phyloP scores from a whole-genome alignment of 2,888 invertebrate genomes.

The Galerucella nymphaeae region DNA sequence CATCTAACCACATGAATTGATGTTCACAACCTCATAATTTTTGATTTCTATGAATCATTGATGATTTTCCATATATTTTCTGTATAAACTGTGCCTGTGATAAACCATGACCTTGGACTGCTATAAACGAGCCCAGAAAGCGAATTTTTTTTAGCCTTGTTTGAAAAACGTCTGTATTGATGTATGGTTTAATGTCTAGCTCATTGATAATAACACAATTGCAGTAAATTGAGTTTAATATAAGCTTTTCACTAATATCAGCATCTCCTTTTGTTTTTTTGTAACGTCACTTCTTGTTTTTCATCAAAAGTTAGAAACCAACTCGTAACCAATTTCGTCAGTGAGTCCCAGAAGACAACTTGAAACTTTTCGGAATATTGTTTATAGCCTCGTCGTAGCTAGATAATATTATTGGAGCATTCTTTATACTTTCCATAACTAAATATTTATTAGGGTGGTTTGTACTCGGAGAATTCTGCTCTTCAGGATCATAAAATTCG shows the following conservation, averaged over 20 bases:
- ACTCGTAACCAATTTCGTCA: conserved; percentile 52
- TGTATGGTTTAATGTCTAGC: background rate
- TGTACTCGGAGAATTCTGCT: background rate
- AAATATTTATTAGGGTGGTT: conserved; percentile 13
- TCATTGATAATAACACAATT: background rate
- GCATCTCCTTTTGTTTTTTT: background rate
- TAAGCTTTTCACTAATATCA: background rate
- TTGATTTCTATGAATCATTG: no score
- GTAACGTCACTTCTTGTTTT: conserved; percentile 28
- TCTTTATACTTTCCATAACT: conserved; percentile 28
- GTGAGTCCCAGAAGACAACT: conserved; percentile 48
- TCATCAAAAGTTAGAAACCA: conserved; percentile 50
- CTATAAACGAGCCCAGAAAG: no score
- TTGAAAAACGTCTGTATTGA: no score
- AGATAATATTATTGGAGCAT: conserved; percentile 36
- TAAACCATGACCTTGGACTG: no score
- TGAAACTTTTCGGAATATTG: conserved; percentile 53
- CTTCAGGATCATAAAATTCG: background rate
- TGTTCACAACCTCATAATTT: no score
- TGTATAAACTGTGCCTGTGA: no score
- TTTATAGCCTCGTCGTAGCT: conserved; percentile 48
- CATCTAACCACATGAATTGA: background rate
- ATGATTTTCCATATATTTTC: no score
- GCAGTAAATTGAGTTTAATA: no score
- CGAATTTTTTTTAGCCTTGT: no score